A percentile compares a stretch with the other conserved stretches of the same genome.
These are phyloP conservation scores for Clavelina lepadiformis DNA, from an alignment of 23 tunicate species.

Conservation along the genomic window DNA sequence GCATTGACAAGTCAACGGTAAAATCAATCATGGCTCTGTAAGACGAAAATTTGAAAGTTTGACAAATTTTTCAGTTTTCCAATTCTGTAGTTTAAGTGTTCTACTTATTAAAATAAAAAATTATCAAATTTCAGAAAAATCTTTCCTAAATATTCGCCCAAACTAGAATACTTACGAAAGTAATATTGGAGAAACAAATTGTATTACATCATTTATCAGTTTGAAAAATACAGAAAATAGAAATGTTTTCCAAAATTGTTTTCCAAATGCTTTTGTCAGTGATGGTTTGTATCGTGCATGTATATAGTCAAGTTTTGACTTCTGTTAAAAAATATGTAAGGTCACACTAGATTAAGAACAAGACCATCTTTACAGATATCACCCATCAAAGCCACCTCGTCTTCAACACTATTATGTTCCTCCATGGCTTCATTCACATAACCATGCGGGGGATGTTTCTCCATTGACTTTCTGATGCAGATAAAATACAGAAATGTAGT, in stretches of 20 bases:
- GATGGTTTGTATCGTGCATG: conserved; percentile 37
- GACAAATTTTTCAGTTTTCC: not conserved
- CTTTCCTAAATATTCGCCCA: not conserved
- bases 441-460: conserved; percentile 20
- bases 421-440: conserved; percentile 13
- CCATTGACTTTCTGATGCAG: conserved; percentile 16
- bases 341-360: not conserved
- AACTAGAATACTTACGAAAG: conserved; percentile 52
- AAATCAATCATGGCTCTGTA: conserved; percentile 54
- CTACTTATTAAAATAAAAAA: not conserved
- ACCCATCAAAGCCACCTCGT: too few species aligned
- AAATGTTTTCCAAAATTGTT: conserved; percentile 44
- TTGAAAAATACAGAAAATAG: conserved; percentile 61
- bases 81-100: not conserved
- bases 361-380: too few species aligned
- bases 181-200: conserved; percentile 60
- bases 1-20: conserved; percentile 34
- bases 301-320: conserved; percentile 14
- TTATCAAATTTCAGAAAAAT: not conserved
- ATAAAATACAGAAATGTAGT: not conserved
- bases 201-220: conserved; percentile 54
- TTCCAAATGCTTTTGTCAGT: conserved; percentile 39
- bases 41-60: not conserved
- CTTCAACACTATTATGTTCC: too few species aligned
- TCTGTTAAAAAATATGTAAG: not conserved